A percentile compares a stretch with the other conserved stretches of the same genome.
Conservation (phyloP, 1,140 invertebrate genomes). For the Listronotus oregonensis region DNA sequence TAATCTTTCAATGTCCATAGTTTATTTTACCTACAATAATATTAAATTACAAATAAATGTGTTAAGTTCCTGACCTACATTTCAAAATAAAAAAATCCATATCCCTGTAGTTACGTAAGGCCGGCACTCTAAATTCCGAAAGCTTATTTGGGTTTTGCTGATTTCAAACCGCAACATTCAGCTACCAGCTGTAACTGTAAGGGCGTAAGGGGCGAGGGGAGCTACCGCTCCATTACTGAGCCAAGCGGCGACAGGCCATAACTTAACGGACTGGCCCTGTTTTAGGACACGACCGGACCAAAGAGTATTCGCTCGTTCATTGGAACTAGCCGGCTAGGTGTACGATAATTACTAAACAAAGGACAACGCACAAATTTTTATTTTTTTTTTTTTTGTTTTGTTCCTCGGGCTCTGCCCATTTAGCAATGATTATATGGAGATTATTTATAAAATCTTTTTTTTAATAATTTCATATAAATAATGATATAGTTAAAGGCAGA, state of each 20-base stretch:
- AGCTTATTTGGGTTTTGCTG: conserved; percentile 15
- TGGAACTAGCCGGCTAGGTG: neutral
- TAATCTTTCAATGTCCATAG: no score
- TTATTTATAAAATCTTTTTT: no score
- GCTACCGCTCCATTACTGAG: conserved; percentile 18
- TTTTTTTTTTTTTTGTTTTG: no score
- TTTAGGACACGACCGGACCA: conserved; percentile 9
- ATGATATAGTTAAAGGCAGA: no score
- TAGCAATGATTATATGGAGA: no score
- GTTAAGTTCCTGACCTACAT: conserved; percentile 8
- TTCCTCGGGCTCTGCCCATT: no score
- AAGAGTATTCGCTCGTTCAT: conserved; percentile 1
- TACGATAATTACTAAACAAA: no score
- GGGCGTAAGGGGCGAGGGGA: neutral
- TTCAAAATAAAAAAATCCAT: conserved; percentile 18
- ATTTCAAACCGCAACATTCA: conserved; percentile 1
- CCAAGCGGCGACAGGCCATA: conserved; percentile 23
- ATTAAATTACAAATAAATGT: neutral
- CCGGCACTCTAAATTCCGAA: neutral
- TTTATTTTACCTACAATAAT: neutral
- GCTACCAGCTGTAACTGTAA: conserved; percentile 6
- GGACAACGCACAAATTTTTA: no score
- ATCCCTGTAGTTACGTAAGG: neutral
- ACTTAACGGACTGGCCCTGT: conserved; percentile 14
- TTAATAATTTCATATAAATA: no score